Base-by-base conservation (phyloP, 1,140 invertebrate genomes). In the Halictus rubicundus region DNA sequence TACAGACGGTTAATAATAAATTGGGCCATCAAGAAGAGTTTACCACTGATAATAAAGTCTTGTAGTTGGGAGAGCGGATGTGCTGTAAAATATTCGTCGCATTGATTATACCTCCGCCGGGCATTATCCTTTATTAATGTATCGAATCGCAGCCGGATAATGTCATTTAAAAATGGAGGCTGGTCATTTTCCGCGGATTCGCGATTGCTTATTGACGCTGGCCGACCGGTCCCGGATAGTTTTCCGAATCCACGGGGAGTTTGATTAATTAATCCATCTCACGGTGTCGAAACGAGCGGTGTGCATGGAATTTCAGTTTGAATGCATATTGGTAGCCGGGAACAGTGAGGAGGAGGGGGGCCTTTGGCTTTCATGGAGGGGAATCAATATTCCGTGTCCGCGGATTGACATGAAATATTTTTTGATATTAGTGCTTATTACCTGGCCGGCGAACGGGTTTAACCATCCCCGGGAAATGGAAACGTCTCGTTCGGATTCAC, bases 371-470 rank as follows among this genome's bases (percentile, higher is more conserved):
- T 87, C 84, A 89, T 14, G 75, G 68, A 61, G 69, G 73, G 70
- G 80, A 91, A 91, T 91, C 90, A 85, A 91, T 91, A 90, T 89
- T 85, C 83, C 73, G 64, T 84, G 82, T 87, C 81, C 83, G 73
- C 65, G 81, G 86, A 90, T 91, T 89, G 89, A 90, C 86, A 86
- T 89, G 88, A 89, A 92, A 91, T 90, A 91, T 92, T 91, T 90
- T 86, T 85, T 86, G 81, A 88, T 90, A 90, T 91, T 88, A 89
- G 75, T 82, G 87, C 87, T 91, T 90, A 91, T 91, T 90, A 91
- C 82, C 87, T 85, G 85, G 42, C 78, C 84, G 79, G 77, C 83
- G 70, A 61, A 72, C 75, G 80, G 76, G 68, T 85, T 88, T 87
- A 89, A 86, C 80, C 77, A 60, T 61, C 71, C 25, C 12, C 61